Base-by-base conservation (phyloP, 2,797 vertebrate genomes). In the Leptodactylus fallax region DNA sequence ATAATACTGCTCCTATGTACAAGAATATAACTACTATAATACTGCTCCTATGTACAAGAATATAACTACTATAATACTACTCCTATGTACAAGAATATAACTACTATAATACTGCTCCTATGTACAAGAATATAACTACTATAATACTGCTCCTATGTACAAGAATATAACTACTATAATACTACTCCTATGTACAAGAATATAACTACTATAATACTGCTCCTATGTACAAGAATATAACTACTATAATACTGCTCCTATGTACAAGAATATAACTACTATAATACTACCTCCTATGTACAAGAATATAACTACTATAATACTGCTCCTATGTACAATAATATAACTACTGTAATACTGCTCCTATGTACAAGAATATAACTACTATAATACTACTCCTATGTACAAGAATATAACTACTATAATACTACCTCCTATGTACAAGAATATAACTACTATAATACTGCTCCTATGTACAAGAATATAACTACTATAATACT, bases 121-220 rank as follows among this genome's bases (percentile, higher is more conserved):
- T 69, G 12, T 69, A 69, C 67, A 69, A 36, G 67, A 69, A 69
- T 69, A 69, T 69, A 69, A 69, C 67, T 36, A 36, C 67, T 69
- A 69, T 65, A 65, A 65, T 65, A 65, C 63, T 65, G 63, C 63
- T 13, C 63, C 63, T 65, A 65, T 65, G 16, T 36, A 69, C 67
- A 69, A 17, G 67, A 69, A 69, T 69, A 69, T 69, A 69, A 69
- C 67, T 69, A 36, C 67, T 69, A 69, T 69, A 69, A 69, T 69
- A 69, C 67, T 69, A 14, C 63, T 6, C 63, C 61, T n/a, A n/a
- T 65, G 16, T 65, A 65, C 63, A 69, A 27, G 65, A 69, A 69
- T 69, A 69, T 69, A 69, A 69, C 65, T 69, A 69, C 65, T 69
- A 69, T 69, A 69, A 69, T 69, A 69, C 65, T 69, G 65, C 65